Base-by-base conservation (phyloP, 2,113 vertebrate genomes). In the Saccopteryx bilineata region DNA sequence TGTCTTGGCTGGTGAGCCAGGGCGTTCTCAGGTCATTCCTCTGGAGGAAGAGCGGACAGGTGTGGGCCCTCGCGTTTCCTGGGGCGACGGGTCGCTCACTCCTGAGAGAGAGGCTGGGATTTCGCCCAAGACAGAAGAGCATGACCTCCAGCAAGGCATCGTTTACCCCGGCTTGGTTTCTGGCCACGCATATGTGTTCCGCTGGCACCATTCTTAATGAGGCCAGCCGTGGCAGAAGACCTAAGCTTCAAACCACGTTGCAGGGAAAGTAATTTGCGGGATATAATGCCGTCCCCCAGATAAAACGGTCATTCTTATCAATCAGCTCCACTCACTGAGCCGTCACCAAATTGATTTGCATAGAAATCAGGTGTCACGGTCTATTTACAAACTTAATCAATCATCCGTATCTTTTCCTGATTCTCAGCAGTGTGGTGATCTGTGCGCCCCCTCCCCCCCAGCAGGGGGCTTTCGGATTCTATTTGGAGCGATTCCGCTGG, bases 131-230 rank as follows among this genome's bases (percentile, higher is more conserved):
- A 65, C 6, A 2, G 11, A n/a, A 39, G n/a, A 1, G 18, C 11
- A 8, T 56, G 78, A 75, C 17, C 14, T 80, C n/a, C 84, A 0
- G 7, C 13, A 9, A 23, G 23, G 7, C 1, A 13, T 1, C 10
- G 1, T 4, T 50, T 3, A 26, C 15, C 23, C 8, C 17, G 23
- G 6, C 15, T 46, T 2, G 1, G 33, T 69, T 71, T 9, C 74
- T 17, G 10, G 3, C 33, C 7, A 1, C 0, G 19, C 15, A 0
- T 11, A 2, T 11, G 9, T 23, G 17, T 76, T 10, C 68, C 65
- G 9, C 33, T 0, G 33, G 9, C 8, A 13, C 13, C 15, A 1
- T 21, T 76, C n/a, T 46, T 4, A 56, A 7, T n/a, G 6, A n/a
- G 9, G 10, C 1, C 31, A 46, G 18, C 71, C 39, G 9, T 9